Evolutionary conservation across 2,113 vertebrate genomes (phyloP), one percentile per base, ranked within the genome.

Genomic region (Cyphomyrus plagiostoma): DNA sequence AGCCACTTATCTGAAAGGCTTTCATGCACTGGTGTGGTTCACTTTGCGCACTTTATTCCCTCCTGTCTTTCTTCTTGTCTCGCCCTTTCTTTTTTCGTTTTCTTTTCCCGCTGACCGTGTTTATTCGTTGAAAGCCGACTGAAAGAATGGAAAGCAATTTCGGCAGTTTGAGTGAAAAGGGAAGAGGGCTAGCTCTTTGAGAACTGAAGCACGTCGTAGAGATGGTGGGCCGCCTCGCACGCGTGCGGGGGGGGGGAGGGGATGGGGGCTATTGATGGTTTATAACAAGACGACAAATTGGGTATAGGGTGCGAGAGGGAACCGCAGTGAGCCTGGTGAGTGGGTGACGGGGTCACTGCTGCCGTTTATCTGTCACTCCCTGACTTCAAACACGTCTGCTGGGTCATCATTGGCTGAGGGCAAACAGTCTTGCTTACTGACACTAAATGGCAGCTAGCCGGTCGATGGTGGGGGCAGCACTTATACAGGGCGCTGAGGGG

Each of bases 241-340:
- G 46, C 8, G 46, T 0, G 48, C 1, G 9, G 48, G 48, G 89
- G 7, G 85, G 48, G 88, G 89, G 7, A 88, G 90, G 91, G 88
- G 26, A 70, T 45, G 89, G 88, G 80, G 62, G 87, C 83, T 89
- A 84, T 17, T 15, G 11, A 39, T 77, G 88, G 88, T 93, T 92
- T 93, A 70, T 93, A 91, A 93, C 90, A 80, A 91, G 91, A 92
- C 91, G 82, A 74, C 35, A 93, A 91, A 89, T 93, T 94, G 93
- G 89, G 89, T 91, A 84, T 52, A 49, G 90, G 86, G 80, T 93
- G 90, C 90, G 89, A 93, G 91, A 90, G 80, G 92, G 88, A 92
- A 92, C 90, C 92, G 89, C 92, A 85, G 93, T 94, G 92, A 93
- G 91, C 91, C 91, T 74, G 39, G 90, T 94, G 88, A 92, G 46